Percentiles rank a stretch among this genome's conserved stretches.
Evolutionary conservation across 2,797 vertebrate species (phyloP).

Genomic region (Typhlichthys subterraneus): DNA sequence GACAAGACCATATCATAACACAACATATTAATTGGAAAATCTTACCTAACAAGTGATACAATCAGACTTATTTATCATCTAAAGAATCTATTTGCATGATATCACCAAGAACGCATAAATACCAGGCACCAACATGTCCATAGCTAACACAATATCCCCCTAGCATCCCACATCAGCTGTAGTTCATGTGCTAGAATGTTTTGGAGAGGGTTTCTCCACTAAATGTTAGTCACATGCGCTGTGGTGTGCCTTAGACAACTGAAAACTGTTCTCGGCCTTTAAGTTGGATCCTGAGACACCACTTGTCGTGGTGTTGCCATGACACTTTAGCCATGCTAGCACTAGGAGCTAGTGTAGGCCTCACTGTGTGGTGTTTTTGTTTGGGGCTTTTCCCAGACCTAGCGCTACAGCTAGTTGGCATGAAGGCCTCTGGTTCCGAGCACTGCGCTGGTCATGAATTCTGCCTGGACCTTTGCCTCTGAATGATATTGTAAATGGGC

Average conservation of each 20-base stretch:
- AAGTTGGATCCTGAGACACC: conserved; percentile 44
- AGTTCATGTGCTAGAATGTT: neutral
- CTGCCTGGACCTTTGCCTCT: too few relatives aligned
- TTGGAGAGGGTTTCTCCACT: conserved; percentile 21
- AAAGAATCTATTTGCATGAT: neutral
- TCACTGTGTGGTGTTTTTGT: conserved; percentile 10
- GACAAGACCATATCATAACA: neutral
- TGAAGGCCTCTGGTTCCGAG: too few relatives aligned
- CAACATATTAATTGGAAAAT: neutral
- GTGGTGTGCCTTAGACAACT: conserved; percentile 31
- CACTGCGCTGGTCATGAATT: too few relatives aligned
- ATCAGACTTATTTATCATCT: neutral
- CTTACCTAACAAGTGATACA: neutral
- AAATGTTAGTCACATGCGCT: conserved; percentile 62
- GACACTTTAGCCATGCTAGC: conserved; percentile 20
- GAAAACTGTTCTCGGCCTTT: conserved; percentile 30
- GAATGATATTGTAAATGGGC: too few relatives aligned
- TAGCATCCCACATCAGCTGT: neutral
- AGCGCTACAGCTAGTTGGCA: too few relatives aligned
- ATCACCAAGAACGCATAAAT: neutral
- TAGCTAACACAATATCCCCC: neutral
- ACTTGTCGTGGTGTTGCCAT: conserved; percentile 48
- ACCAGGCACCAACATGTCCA: neutral
- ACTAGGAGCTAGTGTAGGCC: conserved; percentile 28
- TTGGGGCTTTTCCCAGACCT: too few relatives aligned